Percentiles rank a stretch among this genome's conserved stretches.
These are phyloP conservation scores for Python bivittatus DNA, from an alignment of 2,113 vertebrate species.

Conservation along the genomic window DNA sequence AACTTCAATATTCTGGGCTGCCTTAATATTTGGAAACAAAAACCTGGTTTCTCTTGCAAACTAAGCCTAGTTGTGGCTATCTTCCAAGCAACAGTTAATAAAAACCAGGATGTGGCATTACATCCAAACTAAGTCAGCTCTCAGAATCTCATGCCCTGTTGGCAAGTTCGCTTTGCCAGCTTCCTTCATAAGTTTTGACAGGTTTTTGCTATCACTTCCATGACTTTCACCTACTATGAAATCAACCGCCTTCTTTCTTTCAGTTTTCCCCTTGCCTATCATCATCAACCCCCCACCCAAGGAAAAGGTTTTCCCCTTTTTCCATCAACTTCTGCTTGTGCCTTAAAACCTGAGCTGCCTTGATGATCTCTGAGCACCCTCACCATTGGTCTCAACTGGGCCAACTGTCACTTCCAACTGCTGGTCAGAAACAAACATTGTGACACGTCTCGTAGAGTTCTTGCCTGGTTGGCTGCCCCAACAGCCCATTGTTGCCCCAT, in stretches of 20 bases:
- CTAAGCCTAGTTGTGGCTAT: not conserved
- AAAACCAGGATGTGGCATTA: not conserved
- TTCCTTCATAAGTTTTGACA: not conserved
- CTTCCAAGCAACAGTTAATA: not conserved
- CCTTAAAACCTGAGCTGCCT: not conserved
- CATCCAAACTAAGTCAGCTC: not conserved
- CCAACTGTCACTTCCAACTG: not conserved
- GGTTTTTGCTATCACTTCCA: not conserved
- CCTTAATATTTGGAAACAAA: not conserved
- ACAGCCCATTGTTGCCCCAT: not conserved
- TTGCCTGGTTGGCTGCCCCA: not conserved
- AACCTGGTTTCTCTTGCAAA: not conserved
- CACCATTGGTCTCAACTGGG: too few species aligned
- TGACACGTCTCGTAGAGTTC: not conserved
- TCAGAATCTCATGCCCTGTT: not conserved
- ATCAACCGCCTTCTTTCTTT: not conserved
- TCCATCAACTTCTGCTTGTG: not conserved
- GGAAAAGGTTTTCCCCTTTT: too few species aligned
- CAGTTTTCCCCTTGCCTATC: not conserved
- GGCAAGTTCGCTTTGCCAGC: not conserved
- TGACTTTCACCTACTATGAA: not conserved
- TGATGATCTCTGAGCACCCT: not conserved
- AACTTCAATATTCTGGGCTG: not conserved
- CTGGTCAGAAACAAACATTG: not conserved
- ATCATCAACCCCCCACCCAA: too few species aligned